A percentile compares a stretch with the other conserved stretches of the same genome.
Evolutionary conservation across 1,140 invertebrate species (phyloP).

Genomic region (Andrena cerasifolii): DNA sequence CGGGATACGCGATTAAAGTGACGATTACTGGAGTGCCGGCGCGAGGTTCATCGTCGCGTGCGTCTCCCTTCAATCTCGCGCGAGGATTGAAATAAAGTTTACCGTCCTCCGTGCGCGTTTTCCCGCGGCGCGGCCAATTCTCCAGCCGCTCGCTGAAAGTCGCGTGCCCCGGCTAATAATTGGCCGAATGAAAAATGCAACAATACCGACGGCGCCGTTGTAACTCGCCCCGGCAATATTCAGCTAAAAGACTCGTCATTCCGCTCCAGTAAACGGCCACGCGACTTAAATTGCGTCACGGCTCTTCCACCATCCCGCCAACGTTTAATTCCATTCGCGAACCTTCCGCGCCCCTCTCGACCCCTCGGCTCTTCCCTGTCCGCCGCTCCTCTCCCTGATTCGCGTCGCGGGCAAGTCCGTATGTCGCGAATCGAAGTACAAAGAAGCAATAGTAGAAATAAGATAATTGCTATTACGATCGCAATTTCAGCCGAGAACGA

Average conservation of each 20-base stretch:
- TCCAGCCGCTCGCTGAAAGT: conserved; percentile 27
- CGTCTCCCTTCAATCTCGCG: conserved; percentile 19
- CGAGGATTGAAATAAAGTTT: conserved; percentile 34
- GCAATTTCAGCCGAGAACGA: conserved; percentile 70
- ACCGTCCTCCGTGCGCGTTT: background rate
- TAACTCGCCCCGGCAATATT: conserved; percentile 57
- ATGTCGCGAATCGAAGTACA: conserved; percentile 68
- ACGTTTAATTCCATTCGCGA: conserved; percentile 62
- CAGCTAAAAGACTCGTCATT: conserved; percentile 64
- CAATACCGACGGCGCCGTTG: conserved; percentile 48
- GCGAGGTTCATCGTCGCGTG: background rate
- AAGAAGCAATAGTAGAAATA: conserved; percentile 72
- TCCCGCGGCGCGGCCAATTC: conserved; percentile 22
- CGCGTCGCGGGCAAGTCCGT: conserved; percentile 56
- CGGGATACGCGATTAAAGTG: conserved; percentile 1
- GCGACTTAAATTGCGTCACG: conserved; percentile 66
- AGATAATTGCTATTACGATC: conserved; percentile 77
- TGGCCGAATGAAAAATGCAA: conserved; percentile 61
- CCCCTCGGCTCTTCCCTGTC: background rate
- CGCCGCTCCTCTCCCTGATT: conserved; percentile 42
- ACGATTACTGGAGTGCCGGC: background rate
- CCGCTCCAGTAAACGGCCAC: conserved; percentile 55
- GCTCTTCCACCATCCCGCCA: conserved; percentile 53
- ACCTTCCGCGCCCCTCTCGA: conserved; percentile 38
- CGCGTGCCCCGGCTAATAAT: conserved; percentile 51